phyloP scores from a whole-genome alignment of 2,888 invertebrate genomes.

The Scaptomyza caliginosa region DNA sequence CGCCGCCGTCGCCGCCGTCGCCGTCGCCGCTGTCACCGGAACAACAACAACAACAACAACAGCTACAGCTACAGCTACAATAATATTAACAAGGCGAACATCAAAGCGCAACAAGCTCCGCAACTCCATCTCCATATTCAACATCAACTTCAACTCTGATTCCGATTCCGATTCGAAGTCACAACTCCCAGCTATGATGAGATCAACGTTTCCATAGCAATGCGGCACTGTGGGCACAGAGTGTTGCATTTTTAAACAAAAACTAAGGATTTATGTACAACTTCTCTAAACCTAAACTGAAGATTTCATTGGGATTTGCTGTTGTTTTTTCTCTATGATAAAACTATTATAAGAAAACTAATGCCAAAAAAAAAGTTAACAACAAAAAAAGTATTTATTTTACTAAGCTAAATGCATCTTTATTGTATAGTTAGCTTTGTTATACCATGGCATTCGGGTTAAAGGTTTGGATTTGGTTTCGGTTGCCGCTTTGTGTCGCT shows the following conservation, averaged over 20 bases:
- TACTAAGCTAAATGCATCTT: too few species aligned
- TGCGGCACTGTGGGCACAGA: not conserved
- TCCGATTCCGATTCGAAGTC: conserved; percentile 6
- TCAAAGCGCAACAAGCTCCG: conserved; percentile 54
- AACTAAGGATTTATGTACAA: not conserved
- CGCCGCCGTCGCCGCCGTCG: conserved; percentile 8
- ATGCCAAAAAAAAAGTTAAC: too few species aligned
- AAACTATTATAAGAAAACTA: too few species aligned
- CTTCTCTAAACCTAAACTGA: too few species aligned
- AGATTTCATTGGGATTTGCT: too few species aligned
- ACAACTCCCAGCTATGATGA: conserved; percentile 4
- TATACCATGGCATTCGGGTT: conserved; percentile 6
- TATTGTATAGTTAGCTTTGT: not conserved
- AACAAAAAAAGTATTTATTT: too few species aligned
- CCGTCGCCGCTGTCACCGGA: not conserved
- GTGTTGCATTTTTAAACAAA: not conserved
- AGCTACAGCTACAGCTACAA: not conserved
- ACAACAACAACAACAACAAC: not conserved
- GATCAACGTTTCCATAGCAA: conserved; percentile 15
- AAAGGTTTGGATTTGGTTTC: conserved; percentile 24
- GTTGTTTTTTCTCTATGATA: too few species aligned
- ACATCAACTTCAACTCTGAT: conserved; percentile 6
- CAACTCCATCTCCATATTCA: conserved; percentile 8
- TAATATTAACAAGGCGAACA: conserved; percentile 28
- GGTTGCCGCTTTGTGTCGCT: conserved; percentile 21